Evolutionary conservation across 2,113 vertebrate species (phyloP), one percentile per base, ranked within the genome.

Genomic region (Ceyx cyanopectus): DNA sequence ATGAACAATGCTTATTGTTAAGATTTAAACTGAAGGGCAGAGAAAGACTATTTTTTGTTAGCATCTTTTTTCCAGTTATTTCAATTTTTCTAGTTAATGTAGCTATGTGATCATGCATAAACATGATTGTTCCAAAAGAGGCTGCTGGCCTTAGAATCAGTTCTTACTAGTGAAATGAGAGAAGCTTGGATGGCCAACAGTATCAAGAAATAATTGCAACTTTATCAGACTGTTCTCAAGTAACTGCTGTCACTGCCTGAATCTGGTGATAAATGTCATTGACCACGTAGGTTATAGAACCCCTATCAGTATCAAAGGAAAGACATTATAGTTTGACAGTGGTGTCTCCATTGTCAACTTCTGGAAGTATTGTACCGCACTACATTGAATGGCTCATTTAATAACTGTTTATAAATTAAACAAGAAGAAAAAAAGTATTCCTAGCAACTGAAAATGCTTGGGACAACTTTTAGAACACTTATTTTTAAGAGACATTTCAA

Each of bases 281-380:
- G 96, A 95, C 96, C 91, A 37, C 13, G 14, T 70, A 97, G 95
- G 97, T 96, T 97, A 92, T 68, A 76, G 80, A 97, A 95, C 85
- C 73, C 73, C 92, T 92, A 92, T 96, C 96, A 95, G 86, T 91
- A 96, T 92, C 94, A 93, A 90, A 97, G 78, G 83, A 91, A 98
- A 96, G 92, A 95, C 85, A 96, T 96, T 95, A 92, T 23, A 67
- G 81, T 95, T 97, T 95, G 96, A 95, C 96, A 95, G 87, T 66
- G 54, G 84, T 83, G 54, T 87, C 79, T 91, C 80, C 89, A 92
- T 67, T 93, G 94, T 93, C 93, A 92, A 10, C 93, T 96, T 97
- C 77, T 92, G 86, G 57, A 93, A 93, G 90, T 92, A 83, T 91
- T 83, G 91, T 73, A 92, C 67, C 90, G 60, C 10, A 27, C 83